Evolutionary conservation across 2,888 invertebrate genomes (phyloP), one percentile per base, ranked within the genome.

Genomic region (Coleophora flavipennella): DNA sequence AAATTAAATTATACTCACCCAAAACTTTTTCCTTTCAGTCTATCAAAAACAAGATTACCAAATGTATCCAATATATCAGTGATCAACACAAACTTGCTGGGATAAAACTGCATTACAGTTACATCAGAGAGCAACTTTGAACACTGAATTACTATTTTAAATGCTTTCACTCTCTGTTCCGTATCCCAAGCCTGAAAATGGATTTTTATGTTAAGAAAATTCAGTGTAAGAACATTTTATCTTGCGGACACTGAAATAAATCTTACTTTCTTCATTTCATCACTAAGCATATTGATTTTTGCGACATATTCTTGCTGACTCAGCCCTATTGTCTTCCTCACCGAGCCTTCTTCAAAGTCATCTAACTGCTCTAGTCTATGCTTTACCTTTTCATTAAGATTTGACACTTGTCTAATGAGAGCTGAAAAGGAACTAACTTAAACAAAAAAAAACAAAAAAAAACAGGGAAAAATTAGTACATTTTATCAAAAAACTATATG

Each of bases 141-240:
- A 77, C 97, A 97, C 87, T 98, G 97, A 53, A 99, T 98, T 1
- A 93, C 95, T 62, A 99, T 97, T 87, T 98, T 98, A 31, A 98
- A 87, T 4, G 98, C 94, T 81, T 96, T 96, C 0, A 97, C 96
- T 54, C 97, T 87, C 72, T 97, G 97, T 76, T 99, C 97, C 20
- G 92, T 89, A 57, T 94, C 90, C 99, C 99, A 99, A 7, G 97
- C 96, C 71, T 87, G 50, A n/a, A 63, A 64, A 42, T n/a, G 37
- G 26, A 37, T 31, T 34, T 31, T 20, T 4, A 32, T 20, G 40
- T 20, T 20, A 4, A n/a, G n/a, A n/a, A n/a, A n/a, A n/a, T n/a
- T n/a, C n/a, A n/a, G n/a, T n/a, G n/a, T n/a, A n/a, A 6, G 20
- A 20, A 20, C 3, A 4, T 20, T 35, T 31, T 37, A 31, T 8